A percentile compares a stretch with the other conserved stretches of the same genome.
These are phyloP conservation scores for Chauna torquata DNA, from an alignment of 2,113 vertebrate species.

Conservation along the genomic window DNA sequence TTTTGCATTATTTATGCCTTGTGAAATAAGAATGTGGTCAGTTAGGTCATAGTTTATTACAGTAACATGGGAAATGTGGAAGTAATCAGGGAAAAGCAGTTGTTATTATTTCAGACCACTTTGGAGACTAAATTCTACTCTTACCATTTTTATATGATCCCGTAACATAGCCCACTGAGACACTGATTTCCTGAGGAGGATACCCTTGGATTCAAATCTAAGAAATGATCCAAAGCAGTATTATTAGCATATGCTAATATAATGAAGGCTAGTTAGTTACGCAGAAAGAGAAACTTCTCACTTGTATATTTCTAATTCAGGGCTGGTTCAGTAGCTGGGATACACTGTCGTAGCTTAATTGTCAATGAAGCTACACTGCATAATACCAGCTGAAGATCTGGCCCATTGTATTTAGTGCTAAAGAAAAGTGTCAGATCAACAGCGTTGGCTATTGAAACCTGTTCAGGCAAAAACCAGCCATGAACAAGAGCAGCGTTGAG, in stretches of 20 bases:
- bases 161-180: background rate
- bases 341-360: background rate
- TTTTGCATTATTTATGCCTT: slow-evolving; percentile 26
- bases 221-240: background rate
- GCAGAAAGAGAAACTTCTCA: background rate
- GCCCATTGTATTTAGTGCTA: background rate
- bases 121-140: slow-evolving; percentile 12
- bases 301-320: background rate
- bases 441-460: background rate
- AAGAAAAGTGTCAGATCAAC: background rate
- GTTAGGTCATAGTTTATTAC: slow-evolving; percentile 45
- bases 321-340: background rate
- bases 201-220: background rate
- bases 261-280: background rate
- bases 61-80: background rate
- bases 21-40: slow-evolving; percentile 44
- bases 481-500: background rate
- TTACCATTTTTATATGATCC: background rate
- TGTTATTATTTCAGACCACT: slow-evolving; percentile 39
- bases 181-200: background rate
- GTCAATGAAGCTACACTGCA: background rate
- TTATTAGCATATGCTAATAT: background rate
- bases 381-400: background rate
- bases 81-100: slow-evolving; percentile 28
- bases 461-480: background rate